phyloP scores from a whole-genome alignment of 2,797 vertebrate genomes.

The Percopsis omiscomaycus region DNA sequence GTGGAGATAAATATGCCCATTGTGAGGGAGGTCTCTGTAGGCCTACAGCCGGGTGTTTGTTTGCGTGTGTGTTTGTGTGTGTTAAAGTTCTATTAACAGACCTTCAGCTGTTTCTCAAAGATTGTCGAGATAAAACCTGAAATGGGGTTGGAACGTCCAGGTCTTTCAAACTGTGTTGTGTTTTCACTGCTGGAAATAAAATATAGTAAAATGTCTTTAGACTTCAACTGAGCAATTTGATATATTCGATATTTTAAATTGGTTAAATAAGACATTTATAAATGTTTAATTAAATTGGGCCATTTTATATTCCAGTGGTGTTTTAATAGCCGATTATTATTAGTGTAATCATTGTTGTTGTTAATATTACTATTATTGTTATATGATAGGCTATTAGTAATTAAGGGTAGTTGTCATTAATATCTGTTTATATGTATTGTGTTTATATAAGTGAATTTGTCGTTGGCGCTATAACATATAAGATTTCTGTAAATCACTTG shows the following conservation, averaged over 20 bases:
- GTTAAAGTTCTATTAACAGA: constrained; percentile 30
- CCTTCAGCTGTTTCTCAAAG: constrained; percentile 40
- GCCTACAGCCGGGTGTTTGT: not conserved
- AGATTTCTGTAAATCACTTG: constrained; percentile 39
- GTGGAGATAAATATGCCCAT: constrained; percentile 6
- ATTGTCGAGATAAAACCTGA: no score
- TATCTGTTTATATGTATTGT: not conserved
- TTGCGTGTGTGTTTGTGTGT: constrained; percentile 31
- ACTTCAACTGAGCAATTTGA: no score
- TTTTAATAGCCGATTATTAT: not conserved
- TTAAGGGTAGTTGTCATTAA: no score
- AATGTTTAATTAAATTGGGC: not conserved
- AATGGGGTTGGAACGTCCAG: no score
- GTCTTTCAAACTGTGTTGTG: no score
- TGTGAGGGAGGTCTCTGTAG: constrained; percentile 7
- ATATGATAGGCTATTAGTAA: not conserved
- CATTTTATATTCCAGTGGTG: not conserved
- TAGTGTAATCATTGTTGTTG: not conserved
- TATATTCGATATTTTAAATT: no score
- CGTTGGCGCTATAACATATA: not conserved
- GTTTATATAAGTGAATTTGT: not conserved
- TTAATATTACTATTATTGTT: not conserved
- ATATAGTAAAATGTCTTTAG: no score
- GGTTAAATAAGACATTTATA: not conserved
- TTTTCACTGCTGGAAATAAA: no score